Evolutionary conservation across 1,140 invertebrate genomes (phyloP).

Genomic region (Tetragonula clypearis): DNA sequence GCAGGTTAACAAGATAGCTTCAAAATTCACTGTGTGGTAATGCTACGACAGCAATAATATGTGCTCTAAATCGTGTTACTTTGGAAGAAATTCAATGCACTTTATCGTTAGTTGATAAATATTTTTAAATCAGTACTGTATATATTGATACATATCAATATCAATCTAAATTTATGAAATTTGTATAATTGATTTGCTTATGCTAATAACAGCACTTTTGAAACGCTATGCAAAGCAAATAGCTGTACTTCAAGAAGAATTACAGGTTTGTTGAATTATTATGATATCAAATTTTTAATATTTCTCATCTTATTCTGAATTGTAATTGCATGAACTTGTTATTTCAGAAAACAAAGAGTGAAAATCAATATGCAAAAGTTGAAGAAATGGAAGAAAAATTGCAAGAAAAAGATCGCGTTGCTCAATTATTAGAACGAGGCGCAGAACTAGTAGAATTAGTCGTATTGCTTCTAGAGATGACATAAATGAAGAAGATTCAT

Average conservation of each 20-base stretch:
- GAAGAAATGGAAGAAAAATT: slow-evolving; percentile 53
- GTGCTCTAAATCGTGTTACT: slow-evolving; percentile 88
- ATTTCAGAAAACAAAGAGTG: too few relatives aligned
- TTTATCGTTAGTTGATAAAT: slow-evolving; percentile 77
- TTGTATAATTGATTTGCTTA: slow-evolving; percentile 32
- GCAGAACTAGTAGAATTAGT: slow-evolving; percentile 52
- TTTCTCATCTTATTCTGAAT: too few relatives aligned
- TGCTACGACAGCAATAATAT: slow-evolving; percentile 92
- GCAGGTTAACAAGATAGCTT: slow-evolving; percentile 92
- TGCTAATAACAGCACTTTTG: slow-evolving; percentile 85
- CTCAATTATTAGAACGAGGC: slow-evolving; percentile 40
- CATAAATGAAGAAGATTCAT: neutral
- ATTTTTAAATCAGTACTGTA: neutral
- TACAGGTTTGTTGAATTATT: slow-evolving; percentile 72
- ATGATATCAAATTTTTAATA: slow-evolving; percentile 1
- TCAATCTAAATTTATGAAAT: neutral
- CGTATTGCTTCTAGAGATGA: slow-evolving; percentile 51
- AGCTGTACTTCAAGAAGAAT: slow-evolving; percentile 77
- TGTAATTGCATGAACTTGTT: too few relatives aligned
- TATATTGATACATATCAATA: slow-evolving; percentile 17
- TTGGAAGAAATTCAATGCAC: slow-evolving; percentile 90
- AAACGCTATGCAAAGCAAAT: slow-evolving; percentile 83
- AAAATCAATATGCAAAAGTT: too few relatives aligned
- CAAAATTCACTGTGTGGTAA: slow-evolving; percentile 94
- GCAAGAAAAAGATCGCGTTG: slow-evolving; percentile 57